These are phyloP conservation scores for Acipenser transmontanus DNA, from an alignment of 2,797 vertebrate genomes.

Conservation along the genomic window DNA sequence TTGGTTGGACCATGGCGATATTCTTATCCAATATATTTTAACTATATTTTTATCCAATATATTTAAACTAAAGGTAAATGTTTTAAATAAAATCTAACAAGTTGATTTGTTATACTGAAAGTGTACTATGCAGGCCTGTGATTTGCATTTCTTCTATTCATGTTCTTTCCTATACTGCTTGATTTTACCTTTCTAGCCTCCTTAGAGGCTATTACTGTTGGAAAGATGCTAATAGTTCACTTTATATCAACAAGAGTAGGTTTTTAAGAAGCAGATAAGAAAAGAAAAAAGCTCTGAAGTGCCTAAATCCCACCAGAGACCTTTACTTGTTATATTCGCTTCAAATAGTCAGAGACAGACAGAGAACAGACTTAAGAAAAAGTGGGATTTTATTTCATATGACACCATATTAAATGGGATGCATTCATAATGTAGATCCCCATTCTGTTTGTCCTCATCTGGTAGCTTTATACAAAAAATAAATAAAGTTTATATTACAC, in stretches of 20 bases:
- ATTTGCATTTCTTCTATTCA: conserved; percentile 6
- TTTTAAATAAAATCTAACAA: conserved; percentile 19
- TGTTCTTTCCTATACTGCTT: conserved; percentile 1
- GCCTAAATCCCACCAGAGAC: conserved; percentile 2
- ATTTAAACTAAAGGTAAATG: conserved; percentile 34
- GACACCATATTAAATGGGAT: no score
- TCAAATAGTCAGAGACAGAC: background rate
- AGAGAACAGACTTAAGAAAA: background rate
- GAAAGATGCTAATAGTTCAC: conserved; percentile 2
- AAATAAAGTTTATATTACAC: no score
- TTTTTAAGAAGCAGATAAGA: conserved; percentile 10
- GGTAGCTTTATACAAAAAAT: no score
- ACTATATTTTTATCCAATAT: conserved; percentile 30
- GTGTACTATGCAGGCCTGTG: background rate
- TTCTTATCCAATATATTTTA: conserved; percentile 52
- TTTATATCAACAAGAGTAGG: background rate
- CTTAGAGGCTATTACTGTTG: conserved; percentile 5
- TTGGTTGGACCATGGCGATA: conserved; percentile 17
- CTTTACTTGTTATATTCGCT: background rate
- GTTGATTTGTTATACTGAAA: background rate
- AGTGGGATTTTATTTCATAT: background rate
- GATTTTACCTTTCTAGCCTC: background rate
- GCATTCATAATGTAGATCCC: no score
- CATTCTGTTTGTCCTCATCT: no score
- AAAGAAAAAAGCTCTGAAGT: background rate